Evolutionary conservation across 2,888 invertebrate genomes (phyloP), one percentile per base, ranked within the genome.

Genomic region (Myopa tessellatipennis): DNA sequence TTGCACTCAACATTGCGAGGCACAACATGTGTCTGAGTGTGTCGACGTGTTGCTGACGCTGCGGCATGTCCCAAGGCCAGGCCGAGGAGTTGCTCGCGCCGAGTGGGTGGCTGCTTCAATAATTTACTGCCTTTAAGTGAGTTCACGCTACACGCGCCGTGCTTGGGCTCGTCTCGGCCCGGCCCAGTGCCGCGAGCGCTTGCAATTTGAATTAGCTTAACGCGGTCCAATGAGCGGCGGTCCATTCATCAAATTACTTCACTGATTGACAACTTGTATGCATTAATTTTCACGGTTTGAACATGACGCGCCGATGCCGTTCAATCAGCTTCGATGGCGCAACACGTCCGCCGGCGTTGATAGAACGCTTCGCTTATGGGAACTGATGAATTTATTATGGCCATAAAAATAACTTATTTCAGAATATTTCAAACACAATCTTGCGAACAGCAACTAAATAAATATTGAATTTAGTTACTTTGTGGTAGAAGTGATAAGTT

Each of bases 331-430:
- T 45, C 55, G 55, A n/a, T 55, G 16, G 55, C 5, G 55, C 55
- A 55, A 55, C 16, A n/a, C 55, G 45, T 45, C 45, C 6, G 10
- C 6, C 45, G 45, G 82, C 80, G 83, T 84, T 85, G 84, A 86
- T 85, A 83, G 85, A 83, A 85, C 84, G 86, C 85, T 85, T 83
- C 79, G 83, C 80, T 80, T 79, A 80, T 81, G 81, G 82, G 78
- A 82, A 83, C 79, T 84, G 85, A 85, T 85, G 81, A 86, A 85
- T 85, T 85, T 85, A 85, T 85, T 85, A 86, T 84, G 82, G 85
- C 85, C 85, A 84, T 14, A 55, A n/a, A 55, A 2, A 45, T 45
- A 45, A 45, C 45, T 45, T 10, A 45, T 45, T 45, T 45, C 10
- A 45, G 7, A 45, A 45, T 8, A 45, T 6, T 10, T 45, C 3